Base-by-base conservation (phyloP, 2,113 vertebrate species). In the Boulengeromyrus knoepffleri region DNA sequence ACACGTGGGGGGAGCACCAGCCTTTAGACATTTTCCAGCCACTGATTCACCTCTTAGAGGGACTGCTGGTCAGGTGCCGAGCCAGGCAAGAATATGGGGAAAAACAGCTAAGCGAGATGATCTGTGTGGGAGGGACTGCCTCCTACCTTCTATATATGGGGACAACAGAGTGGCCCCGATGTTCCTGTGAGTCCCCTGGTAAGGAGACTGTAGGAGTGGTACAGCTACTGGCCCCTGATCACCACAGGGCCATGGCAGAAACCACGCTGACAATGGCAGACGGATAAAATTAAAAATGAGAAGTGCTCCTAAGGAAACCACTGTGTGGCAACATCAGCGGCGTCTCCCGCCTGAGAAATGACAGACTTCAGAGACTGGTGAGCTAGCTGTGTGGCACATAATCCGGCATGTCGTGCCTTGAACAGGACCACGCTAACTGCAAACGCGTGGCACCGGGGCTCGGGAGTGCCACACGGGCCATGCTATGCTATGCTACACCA, bases 151-250 rank as follows among this genome's bases (percentile, higher is more conserved):
- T 49, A 21, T n/a, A n/a, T 13, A 47, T 12, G 45, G 74, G 74
- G 31, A 80, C 31, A 77, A 42, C 5, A 12, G 74, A 39, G 74
- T 80, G 74, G 15, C 36, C 39, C 85, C 84, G 8, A 27, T 27
- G 42, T 39, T 49, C 17, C n/a, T 24, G 46, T 77, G 74, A 91
- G 21, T 85, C 89, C 86, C 90, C 9, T 27, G 62, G 80, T 42
- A 46, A 89, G 90, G 52, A 88, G 91, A 83, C 50, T 89, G 90
- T 90, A 91, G 47, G 84, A 86, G 45, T 2, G 84, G 21, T 27
- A 86, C 24, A 47, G 21, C 45, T 47, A 85, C 46, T 9, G 49
- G 45, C 45, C 21, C 47, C 8, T 50, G 17, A 86, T 49, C 84
- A n/a, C 24, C 1, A 5, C 84, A 36, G 17, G 88, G 62, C 80